Evolutionary conservation across 2,113 vertebrate species (phyloP), one percentile per base, ranked within the genome.

Genomic region (Planiliza haematocheilus): DNA sequence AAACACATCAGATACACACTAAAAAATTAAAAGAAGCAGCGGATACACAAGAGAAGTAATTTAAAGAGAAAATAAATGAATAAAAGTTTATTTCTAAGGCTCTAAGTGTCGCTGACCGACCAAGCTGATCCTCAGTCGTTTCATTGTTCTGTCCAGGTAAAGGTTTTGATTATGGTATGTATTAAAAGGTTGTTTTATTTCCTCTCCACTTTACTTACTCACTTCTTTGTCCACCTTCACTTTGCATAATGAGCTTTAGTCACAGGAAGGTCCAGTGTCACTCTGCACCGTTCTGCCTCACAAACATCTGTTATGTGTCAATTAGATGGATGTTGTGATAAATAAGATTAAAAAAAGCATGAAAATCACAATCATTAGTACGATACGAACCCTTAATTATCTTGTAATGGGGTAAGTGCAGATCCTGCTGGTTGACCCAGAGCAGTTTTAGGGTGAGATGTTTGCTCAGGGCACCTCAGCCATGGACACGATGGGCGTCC

Each of bases 91-190:
- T 51, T 59, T 11, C 21, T 46, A 20, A 41, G 21, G 46, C 20
- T 41, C 30, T 10, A 4, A 4, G 37, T 17, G 17, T 58, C 11
- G 7, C 10, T 30, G n/a, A 46, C 24, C 24, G 24, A 43, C 43
- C 12, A 49, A 11, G 36, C 1, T 36, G 14, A 45, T 48, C 14
- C 45, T 75, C 42, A 62, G 51, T 68, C 5, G 7, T 74, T 74
- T 62, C 45, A 55, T 77, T 67, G 34, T 80, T 78, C 60, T 68
- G 16, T 81, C 39, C 77, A 93, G 93, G 83, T 16, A 68, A 57
- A 7, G 88, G 83, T 53, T 84, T 77, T 60, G 85, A 91, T 1
- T 91, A 87, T 46, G 92, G 93, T 94, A 93, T 51, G 93, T 93
- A 90, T 45, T 12, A 7, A 53, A n/a, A 8, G 10, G 11, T 16